Evolutionary conservation across 2,113 vertebrate species (phyloP), one percentile per base, ranked within the genome.

Genomic region (Hassar affinis): DNA sequence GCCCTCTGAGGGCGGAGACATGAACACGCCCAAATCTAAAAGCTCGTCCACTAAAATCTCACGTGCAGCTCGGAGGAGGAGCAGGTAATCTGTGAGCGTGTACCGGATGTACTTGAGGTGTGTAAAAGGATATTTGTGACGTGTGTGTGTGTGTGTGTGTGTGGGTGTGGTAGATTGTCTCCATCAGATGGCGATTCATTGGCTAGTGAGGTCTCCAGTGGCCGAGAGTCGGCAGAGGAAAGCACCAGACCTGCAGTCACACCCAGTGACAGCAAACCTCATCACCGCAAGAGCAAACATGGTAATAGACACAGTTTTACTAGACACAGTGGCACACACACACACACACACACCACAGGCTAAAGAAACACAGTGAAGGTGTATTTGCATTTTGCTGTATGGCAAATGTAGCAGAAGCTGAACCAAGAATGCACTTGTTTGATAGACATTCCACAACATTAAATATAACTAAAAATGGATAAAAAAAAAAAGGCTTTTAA

Each of bases 161-260:
- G 71, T 77, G 56, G 47, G 56, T 76, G 81, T 69, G 75, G 17
- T 92, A 99, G 98, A 88, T 91, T 99, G 88, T 97, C 95, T 0
- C 97, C 97, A 0, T 98, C 97, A 6, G 97, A 99, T 45, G 96
- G 94, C 0, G 97, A 98, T 86, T 99, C 98, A 0, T 92, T 97
- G 0, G 96, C 94, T 68, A 99, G 98, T 76, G 96, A 99, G 62
- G 96, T 95, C 18, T 98, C 97, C 12, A 98, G 97, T 0, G 96
- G 95, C 81, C 95, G 95, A 84, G 97, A 98, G 18, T 96, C 95
- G 0, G 95, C 92, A 1, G 97, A 98, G 35, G 97, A 98, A 83
- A 94, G 88, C 87, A 92, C 90, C 18, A 93, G 94, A 85, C 90
- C 94, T 0, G 93, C 95, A 8, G 90, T 92, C 80, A 91, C 88